Evolutionary conservation across 2,113 vertebrate genomes (phyloP), one percentile per base, ranked within the genome.

Genomic region (Stictonetta naevosa): DNA sequence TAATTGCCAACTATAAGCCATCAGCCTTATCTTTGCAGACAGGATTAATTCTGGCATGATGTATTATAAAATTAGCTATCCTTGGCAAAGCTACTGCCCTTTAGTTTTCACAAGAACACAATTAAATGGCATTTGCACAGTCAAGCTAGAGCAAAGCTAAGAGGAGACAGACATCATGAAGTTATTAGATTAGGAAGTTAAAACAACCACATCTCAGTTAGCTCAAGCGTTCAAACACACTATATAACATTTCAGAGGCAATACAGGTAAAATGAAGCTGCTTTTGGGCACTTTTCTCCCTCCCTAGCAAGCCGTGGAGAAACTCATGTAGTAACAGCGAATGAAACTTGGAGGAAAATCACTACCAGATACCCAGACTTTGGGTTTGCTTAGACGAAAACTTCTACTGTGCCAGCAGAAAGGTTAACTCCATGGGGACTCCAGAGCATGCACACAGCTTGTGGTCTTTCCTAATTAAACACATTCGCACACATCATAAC

Each of bases 91-190:
- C 73, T 72, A 40, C 68, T 44, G 69, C 81, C 69, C 88, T 88
- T 95, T n/a, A 48, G 44, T 75, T 86, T 92, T 86, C 67, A 75
- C 73, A 86, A 78, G 92, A 83, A 93, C 29, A 86, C 93, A 88
- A 86, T 95, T 94, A 93, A 96, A 86, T 71, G 64, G 68, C 62
- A 92, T 88, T 97, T 93, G 86, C 76, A 75, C 68, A 88, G 86
- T 46, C 56, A 79, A 83, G 69, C 34, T 91, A 80, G 17, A 95
- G 75, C 46, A 94, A 87, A 95, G 75, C 64, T 95, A 88, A 86
- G 48, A 86, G 33, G 64, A 90, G 86, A 83, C 68, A 86, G 73
- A 68, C 53, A 94, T 96, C 90, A 81, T 18, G 23, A 90, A 84
- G 69, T 75, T 88, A 90, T 91, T 93, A 72, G 64, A 96, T 90